Base-by-base conservation (phyloP, 2,113 vertebrate species). In the Trichomycterus rosablanca region DNA sequence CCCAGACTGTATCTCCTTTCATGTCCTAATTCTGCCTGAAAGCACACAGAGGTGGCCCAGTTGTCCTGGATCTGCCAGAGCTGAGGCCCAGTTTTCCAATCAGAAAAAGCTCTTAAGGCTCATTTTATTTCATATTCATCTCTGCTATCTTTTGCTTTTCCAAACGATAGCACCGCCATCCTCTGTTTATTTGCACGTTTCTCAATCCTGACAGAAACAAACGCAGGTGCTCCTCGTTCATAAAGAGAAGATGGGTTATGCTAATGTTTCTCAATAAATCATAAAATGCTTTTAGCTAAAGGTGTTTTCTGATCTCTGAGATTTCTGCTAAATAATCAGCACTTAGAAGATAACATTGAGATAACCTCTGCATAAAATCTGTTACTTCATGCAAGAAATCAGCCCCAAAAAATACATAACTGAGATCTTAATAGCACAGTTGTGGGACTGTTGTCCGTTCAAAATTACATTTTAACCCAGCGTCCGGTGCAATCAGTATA, bases 51-150 rank as follows among this genome's bases (percentile, higher is more conserved):
- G 76, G 69, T 74, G 76, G 68, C 52, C 70, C 61, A 50, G 56
- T n/a, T n/a, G 51, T 76, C 75, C 77, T 65, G 55, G 74, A 75
- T 80, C 60, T 75, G 71, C 72, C 68, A 64, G 5, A 57, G 73
- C 80, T 46, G 57, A 81, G 75, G 74, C 77, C 78, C 72, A 77
- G 59, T 85, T 85, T 73, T 45, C 79, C 60, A 60, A 52, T 70
- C 72, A 62, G 44, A 54, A 49, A 68, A 28, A 57, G 76, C 79
- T 76, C 68, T 62, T 15, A 48, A 63, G 48, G 58, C 63, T 39
- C n/a, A 20, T 23, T 59, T 55, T 67, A 63, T 59, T 63, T 53
- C 45, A 52, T 26, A 52, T 49, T 62, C 39, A 15, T 45, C 45
- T 37, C 35, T 32, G 52, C 6, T 26, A 24, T 24, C 5, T 32